These are phyloP conservation scores for Drosophila fuyamai DNA, from an alignment of 1,140 invertebrate genomes.

Conservation along the genomic window DNA sequence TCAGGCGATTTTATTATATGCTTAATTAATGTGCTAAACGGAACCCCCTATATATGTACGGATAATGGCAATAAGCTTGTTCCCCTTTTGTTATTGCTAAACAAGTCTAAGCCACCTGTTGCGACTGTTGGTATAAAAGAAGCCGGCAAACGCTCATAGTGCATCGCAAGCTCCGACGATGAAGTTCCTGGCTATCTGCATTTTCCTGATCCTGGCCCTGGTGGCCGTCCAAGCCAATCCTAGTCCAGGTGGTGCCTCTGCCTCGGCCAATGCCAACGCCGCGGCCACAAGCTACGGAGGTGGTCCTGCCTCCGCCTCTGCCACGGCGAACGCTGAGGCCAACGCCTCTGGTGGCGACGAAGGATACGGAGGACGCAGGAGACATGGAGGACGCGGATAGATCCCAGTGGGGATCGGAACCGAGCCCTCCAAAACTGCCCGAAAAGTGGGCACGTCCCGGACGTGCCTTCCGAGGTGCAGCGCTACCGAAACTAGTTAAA, in stretches of 20 bases:
- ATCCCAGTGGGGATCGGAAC: not conserved
- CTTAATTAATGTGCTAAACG: constrained; percentile 53
- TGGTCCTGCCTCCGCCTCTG: constrained; percentile 2
- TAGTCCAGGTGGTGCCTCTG: not conserved
- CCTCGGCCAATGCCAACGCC: not conserved
- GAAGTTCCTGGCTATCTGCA: constrained; percentile 44
- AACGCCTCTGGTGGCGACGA: not conserved
- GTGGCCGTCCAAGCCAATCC: constrained; percentile 29
- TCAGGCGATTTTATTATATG: constrained; percentile 30
- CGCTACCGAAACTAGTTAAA: not conserved
- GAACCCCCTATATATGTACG: constrained; percentile 15
- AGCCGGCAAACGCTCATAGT: constrained; percentile 9
- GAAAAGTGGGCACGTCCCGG: not conserved
- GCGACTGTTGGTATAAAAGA: constrained; percentile 43
- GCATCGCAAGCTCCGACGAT: constrained; percentile 37
- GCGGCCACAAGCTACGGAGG: not conserved
- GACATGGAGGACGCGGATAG: not conserved
- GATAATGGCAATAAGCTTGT: constrained; percentile 10
- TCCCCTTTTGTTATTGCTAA: not conserved
- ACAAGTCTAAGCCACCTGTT: constrained; percentile 19
- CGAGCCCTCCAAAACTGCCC: not conserved
- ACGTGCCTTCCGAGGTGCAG: not conserved
- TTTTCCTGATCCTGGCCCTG: constrained; percentile 36
- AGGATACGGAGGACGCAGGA: not conserved
- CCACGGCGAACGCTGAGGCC: constrained; percentile 21